These are phyloP conservation scores for Pollenia angustigena DNA, from an alignment of 2,888 invertebrate genomes.

Conservation along the genomic window DNA sequence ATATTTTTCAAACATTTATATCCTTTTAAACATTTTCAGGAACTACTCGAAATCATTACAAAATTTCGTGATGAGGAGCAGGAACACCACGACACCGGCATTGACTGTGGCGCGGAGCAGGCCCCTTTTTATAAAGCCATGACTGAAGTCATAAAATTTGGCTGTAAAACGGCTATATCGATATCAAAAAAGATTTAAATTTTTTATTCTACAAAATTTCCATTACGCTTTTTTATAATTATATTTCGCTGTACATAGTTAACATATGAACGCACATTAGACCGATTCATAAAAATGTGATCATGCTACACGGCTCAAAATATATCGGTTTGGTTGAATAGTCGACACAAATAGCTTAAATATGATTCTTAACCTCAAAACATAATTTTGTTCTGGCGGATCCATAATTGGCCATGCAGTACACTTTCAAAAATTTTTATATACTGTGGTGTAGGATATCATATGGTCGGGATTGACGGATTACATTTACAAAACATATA, in stretches of 20 bases:
- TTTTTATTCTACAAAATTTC: not conserved
- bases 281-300: too few species aligned
- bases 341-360: too few species aligned
- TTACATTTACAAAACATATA: too few species aligned
- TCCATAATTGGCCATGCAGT: too few species aligned
- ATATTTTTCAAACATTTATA: not conserved
- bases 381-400: too few species aligned
- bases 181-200: conserved; percentile 93
- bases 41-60: conserved; percentile 93
- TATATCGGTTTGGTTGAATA: too few species aligned
- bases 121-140: conserved; percentile 95
- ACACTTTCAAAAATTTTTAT: too few species aligned
- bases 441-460: too few species aligned
- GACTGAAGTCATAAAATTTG: conserved; percentile 93
- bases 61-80: conserved; percentile 98
- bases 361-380: too few species aligned
- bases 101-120: conserved; percentile 96
- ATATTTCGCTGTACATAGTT: not conserved
- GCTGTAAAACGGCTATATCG: conserved; percentile 96
- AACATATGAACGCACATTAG: not conserved
- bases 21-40: conserved; percentile 82
- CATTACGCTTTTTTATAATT: conserved; percentile 4
- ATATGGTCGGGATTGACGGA: too few species aligned
- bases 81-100: conserved; percentile 97
- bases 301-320: too few species aligned